Evolutionary conservation across 2,797 vertebrate genomes (phyloP).

Genomic region (Steatocranus sp.): DNA sequence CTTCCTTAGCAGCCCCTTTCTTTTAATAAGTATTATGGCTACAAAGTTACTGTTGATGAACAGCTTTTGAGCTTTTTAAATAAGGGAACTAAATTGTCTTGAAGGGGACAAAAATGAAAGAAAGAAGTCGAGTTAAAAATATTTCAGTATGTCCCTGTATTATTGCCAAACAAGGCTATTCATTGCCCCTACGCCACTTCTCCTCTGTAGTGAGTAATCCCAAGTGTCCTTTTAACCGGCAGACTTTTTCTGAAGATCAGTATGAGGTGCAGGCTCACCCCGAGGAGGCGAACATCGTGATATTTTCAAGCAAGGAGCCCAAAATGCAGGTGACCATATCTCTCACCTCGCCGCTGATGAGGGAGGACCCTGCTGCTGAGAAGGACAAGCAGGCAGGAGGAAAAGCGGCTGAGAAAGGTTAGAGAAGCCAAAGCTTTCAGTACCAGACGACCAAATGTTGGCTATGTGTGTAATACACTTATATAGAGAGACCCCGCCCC

Average conservation of each 20-base stretch:
- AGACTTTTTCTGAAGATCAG: slow-evolving; percentile 84
- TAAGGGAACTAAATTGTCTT: neutral
- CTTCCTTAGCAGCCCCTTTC: neutral
- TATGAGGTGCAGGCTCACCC: slow-evolving; percentile 81
- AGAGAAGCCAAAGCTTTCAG: slow-evolving; percentile 82
- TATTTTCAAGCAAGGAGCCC: slow-evolving; percentile 84
- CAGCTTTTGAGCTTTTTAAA: neutral
- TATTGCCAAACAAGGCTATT: slow-evolving; percentile 5
- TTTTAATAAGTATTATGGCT: neutral
- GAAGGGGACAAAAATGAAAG: neutral
- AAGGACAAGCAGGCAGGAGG: slow-evolving; percentile 77
- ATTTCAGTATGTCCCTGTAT: neutral
- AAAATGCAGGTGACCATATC: slow-evolving; percentile 85
- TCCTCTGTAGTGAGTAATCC: slow-evolving; percentile 80
- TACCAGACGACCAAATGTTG: slow-evolving; percentile 66
- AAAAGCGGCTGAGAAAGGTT: slow-evolving; percentile 80
- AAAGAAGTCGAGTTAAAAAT: neutral
- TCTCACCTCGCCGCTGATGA: slow-evolving; percentile 85
- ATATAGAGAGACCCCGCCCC: neutral
- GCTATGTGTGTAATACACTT: slow-evolving; percentile 63
- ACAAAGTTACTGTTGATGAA: neutral
- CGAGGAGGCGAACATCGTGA: slow-evolving; percentile 81
- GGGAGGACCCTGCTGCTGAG: slow-evolving; percentile 76
- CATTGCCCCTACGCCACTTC: slow-evolving; percentile 51
- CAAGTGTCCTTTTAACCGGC: slow-evolving; percentile 83